Evolutionary conservation across 1,140 invertebrate species (phyloP), one percentile per base, ranked within the genome.

Genomic region (Batillaria attramentaria): DNA sequence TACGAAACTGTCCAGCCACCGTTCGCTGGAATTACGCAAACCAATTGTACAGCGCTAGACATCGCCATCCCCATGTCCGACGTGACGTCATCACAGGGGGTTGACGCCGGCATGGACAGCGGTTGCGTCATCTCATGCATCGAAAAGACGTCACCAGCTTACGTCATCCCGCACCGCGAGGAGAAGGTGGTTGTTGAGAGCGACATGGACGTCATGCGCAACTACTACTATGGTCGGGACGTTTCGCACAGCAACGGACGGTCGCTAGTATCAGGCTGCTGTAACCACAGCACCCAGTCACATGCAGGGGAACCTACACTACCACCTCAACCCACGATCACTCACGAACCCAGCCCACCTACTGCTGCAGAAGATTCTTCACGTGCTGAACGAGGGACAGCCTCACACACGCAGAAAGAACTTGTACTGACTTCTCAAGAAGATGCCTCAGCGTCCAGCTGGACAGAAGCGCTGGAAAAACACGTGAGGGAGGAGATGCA

Each of bases 201-300:
- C n/a, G 73, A 75, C 73, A n/a, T 75, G 35, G 35, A 57, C 31
- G 73, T 75, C 37, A 75, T 75, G 73, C 73, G 62, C 54, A 62
- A 75, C 35, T 31, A 75, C 57, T 75, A 75, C 73, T 74, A 74
- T 33, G 39, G 54, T n/a, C n/a, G n/a, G n/a, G n/a, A n/a, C n/a
- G n/a, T n/a, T n/a, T n/a, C n/a, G n/a, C n/a, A n/a, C n/a, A n/a
- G n/a, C n/a, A n/a, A n/a, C n/a, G n/a, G n/a, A n/a, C n/a, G n/a
- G n/a, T n/a, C n/a, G n/a, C n/a, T n/a, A n/a, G n/a, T n/a, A n/a
- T n/a, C n/a, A n/a, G n/a, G n/a, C n/a, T n/a, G n/a, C n/a, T n/a
- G n/a, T n/a, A n/a, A n/a, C n/a, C n/a, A n/a, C n/a, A n/a, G n/a
- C n/a, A n/a, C n/a, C n/a, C n/a, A n/a, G n/a, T n/a, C n/a, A n/a